Evolutionary conservation across 1,140 invertebrate species (phyloP).

Genomic region (Drosophila kepulauana): DNA sequence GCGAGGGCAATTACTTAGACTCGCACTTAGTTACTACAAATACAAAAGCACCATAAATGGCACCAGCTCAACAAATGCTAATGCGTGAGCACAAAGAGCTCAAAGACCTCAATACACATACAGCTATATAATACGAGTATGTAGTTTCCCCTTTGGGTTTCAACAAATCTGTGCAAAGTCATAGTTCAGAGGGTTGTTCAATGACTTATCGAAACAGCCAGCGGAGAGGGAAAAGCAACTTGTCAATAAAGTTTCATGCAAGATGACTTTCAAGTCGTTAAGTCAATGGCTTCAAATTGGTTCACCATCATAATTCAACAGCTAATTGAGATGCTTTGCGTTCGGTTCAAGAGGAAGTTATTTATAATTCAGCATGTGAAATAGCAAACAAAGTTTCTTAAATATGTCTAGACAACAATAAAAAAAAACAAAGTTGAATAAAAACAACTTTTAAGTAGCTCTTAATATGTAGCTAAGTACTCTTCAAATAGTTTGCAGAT

Average conservation of each 20-base stretch:
- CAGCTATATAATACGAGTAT: neutral
- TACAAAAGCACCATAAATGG: conserved; percentile 21
- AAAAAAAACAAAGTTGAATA: no score
- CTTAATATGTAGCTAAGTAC: neutral
- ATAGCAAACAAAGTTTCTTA: no score
- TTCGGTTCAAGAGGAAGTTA: neutral
- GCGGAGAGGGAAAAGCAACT: neutral
- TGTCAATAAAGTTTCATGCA: neutral
- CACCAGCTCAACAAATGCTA: conserved; percentile 25
- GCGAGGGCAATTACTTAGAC: conserved; percentile 37
- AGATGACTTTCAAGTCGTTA: neutral
- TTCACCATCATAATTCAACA: neutral
- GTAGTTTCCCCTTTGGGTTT: conserved; percentile 7
- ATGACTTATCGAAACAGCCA: neutral
- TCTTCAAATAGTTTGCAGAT: neutral
- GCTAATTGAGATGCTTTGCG: neutral
- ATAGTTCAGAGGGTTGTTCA: conserved; percentile 27
- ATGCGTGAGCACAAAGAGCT: conserved; percentile 14
- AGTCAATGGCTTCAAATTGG: neutral
- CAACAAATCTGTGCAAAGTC: conserved; percentile 28
- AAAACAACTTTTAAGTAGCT: no score
- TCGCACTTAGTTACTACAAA: conserved; percentile 24
- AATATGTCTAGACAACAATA: no score
- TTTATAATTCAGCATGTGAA: no score
- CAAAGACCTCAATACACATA: neutral